phyloP scores from a whole-genome alignment of 2,113 vertebrate species.

The Burhinus bistriatus region DNA sequence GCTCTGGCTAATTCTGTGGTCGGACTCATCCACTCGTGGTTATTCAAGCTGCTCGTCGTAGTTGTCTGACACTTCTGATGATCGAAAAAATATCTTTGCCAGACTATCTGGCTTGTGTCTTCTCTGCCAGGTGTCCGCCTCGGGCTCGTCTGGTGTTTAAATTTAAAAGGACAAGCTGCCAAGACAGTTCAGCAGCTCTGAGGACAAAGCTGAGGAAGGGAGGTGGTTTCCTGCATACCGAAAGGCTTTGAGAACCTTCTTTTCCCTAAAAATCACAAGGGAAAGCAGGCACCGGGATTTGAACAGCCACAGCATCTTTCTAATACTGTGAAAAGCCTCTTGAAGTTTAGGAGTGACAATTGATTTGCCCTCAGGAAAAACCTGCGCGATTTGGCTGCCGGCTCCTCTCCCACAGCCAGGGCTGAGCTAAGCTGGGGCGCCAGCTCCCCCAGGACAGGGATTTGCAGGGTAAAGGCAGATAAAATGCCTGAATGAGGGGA shows the following conservation, averaged over 20 bases:
- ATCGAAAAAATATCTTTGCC: fast-evolving
- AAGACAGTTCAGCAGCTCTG: background rate
- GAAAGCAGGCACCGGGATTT: background rate
- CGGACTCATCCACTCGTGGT: background rate
- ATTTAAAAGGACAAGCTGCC: background rate
- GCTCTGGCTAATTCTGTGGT: background rate
- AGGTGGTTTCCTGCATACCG: background rate
- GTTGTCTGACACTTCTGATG: background rate
- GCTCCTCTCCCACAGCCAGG: background rate
- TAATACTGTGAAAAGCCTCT: background rate
- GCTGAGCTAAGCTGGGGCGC: background rate
- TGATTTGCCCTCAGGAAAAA: background rate
- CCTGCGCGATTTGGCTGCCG: background rate
- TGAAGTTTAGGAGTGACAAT: background rate
- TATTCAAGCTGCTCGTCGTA: background rate
- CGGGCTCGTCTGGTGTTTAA: background rate
- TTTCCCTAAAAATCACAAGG: background rate
- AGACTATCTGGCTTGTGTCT: background rate
- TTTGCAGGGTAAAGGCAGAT: background rate
- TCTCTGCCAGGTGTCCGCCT: background rate
- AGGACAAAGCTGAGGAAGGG: background rate
- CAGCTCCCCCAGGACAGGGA: background rate
- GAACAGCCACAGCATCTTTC: background rate
- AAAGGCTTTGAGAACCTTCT: background rate
- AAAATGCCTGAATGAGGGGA: background rate